Conservation (phyloP, 2,113 vertebrate genomes). For the Mobula birostris region DNA sequence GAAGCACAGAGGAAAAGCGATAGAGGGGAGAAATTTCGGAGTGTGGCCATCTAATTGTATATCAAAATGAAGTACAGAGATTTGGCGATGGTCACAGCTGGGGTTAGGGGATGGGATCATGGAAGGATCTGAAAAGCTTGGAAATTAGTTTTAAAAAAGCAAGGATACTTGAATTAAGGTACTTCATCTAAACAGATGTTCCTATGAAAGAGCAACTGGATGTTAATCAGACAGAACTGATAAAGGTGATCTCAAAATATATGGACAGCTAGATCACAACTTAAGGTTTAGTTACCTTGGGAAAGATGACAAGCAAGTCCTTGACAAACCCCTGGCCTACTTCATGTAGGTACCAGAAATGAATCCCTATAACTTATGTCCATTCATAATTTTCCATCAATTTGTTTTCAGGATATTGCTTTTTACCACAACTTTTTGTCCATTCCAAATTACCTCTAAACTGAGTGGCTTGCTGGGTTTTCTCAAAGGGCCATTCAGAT, state of each 20-base stretch:
- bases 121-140: background rate
- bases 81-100: background rate
- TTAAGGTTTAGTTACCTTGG: background rate
- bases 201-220: background rate
- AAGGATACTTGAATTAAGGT: background rate
- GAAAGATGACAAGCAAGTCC: background rate
- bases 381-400: no score
- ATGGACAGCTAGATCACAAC: background rate
- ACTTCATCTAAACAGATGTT: background rate
- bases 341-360: no score
- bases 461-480: no score
- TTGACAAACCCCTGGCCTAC: background rate
- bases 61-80: background rate
- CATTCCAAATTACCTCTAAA: no score
- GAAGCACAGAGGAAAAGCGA: background rate
- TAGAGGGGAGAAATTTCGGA: background rate
- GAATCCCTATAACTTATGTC: no score
- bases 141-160: background rate
- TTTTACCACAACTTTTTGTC: no score
- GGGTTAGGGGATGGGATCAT: background rate
- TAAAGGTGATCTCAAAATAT: background rate
- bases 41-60: background rate
- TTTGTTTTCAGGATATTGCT: no score
- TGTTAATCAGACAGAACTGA: background rate
- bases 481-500: no score